Percentiles rank a stretch among this genome's conserved stretches.
Conservation (phyloP, 2,888 invertebrate species). For the Drosophila austrosaltans region DNA sequence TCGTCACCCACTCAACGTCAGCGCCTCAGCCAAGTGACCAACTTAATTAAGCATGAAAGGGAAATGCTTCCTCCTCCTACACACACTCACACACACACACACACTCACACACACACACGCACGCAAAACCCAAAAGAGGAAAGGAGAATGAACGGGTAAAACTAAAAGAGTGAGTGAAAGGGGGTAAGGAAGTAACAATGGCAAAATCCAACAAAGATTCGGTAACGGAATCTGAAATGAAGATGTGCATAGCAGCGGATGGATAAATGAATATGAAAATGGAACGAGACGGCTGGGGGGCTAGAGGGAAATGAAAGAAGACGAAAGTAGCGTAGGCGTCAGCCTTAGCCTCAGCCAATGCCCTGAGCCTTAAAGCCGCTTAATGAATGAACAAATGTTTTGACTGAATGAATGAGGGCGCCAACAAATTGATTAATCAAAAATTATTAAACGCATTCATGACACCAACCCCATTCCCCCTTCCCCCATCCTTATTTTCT, state of each 20-base stretch:
- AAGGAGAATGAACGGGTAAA: constrained; percentile 11
- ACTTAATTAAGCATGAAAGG: constrained; percentile 79
- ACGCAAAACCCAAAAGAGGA: constrained; percentile 10
- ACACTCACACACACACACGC: constrained; percentile 5
- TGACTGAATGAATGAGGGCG: constrained; percentile 61
- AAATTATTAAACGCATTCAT: constrained; percentile 53
- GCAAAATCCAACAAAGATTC: constrained; percentile 22
- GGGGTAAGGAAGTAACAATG: constrained; percentile 31
- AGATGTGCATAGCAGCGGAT: constrained; percentile 17
- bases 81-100: constrained; percentile 25
- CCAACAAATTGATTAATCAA: constrained; percentile 75
- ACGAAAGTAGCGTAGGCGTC: neutral
- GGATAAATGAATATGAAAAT: too few species aligned
- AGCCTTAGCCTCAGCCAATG: too few species aligned
- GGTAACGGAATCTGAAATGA: constrained; percentile 38
- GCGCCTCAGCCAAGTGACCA: constrained; percentile 74
- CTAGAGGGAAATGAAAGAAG: neutral
- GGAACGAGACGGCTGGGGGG: neutral
- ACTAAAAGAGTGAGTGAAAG: neutral
- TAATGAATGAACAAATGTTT: constrained; percentile 68
- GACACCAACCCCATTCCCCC: neutral
- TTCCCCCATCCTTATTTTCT: too few species aligned
- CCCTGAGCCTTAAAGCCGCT: constrained; percentile 54
- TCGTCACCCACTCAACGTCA: constrained; percentile 74
- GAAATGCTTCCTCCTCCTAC: constrained; percentile 76